Evolutionary conservation across 2,888 invertebrate species (phyloP).

Genomic region (Chydorus sphaericus): DNA sequence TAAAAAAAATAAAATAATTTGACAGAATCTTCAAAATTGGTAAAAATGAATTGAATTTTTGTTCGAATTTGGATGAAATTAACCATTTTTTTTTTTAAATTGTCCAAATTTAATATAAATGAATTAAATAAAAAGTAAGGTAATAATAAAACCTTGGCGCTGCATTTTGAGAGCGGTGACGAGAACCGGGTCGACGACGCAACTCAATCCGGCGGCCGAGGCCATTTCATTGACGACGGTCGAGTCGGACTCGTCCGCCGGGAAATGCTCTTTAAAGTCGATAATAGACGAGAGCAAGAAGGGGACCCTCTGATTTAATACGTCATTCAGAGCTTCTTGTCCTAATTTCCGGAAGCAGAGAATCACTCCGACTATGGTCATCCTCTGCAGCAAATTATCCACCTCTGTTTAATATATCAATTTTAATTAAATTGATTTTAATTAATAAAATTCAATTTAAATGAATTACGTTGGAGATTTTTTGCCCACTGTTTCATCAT

Average conservation of each 20-base stretch:
- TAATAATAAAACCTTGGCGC: conserved; percentile 39
- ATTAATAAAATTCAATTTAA: neutral
- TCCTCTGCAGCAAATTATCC: conserved; percentile 87
- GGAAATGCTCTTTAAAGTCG: conserved; percentile 84
- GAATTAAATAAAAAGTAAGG: too few species aligned
- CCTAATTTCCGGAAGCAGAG: conserved; percentile 86
- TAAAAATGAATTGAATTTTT: too few species aligned
- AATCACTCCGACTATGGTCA: conserved; percentile 96
- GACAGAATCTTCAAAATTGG: neutral
- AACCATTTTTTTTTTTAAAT: too few species aligned
- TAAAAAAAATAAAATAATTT: neutral
- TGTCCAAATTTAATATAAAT: too few species aligned
- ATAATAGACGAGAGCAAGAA: conserved; percentile 87
- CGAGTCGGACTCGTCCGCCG: conserved; percentile 59
- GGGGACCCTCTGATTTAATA: conserved; percentile 83
- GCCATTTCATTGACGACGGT: conserved; percentile 89
- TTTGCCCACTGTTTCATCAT: conserved; percentile 94
- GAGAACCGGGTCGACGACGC: conserved; percentile 89
- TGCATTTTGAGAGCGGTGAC: conserved; percentile 79
- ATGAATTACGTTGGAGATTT: conserved; percentile 46
- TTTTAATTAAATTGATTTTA: neutral
- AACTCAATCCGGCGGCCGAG: conserved; percentile 82
- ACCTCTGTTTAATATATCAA: conserved; percentile 40
- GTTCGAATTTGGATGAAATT: too few species aligned
- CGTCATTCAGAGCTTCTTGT: conserved; percentile 85